Percentiles rank a stretch among this genome's conserved stretches.
These are phyloP conservation scores for Notothenia coriiceps DNA, from an alignment of 2,113 vertebrate species.

Conservation along the genomic window DNA sequence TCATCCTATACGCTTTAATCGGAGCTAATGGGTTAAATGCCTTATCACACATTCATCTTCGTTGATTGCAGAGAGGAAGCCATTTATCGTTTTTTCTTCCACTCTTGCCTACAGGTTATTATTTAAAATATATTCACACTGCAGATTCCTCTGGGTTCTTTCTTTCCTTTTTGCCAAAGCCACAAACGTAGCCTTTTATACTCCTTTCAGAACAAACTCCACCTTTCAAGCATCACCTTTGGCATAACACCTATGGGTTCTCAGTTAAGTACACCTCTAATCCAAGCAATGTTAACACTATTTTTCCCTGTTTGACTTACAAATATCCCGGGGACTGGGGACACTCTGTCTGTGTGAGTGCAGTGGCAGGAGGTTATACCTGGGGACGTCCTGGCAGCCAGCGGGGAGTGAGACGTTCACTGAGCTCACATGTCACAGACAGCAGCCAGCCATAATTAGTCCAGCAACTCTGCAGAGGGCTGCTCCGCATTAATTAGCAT, in stretches of 20 bases:
- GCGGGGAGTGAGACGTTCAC: conserved; percentile 37
- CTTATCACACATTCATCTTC: conserved; percentile 11
- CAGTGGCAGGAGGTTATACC: conserved; percentile 30
- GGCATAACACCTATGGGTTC: conserved; percentile 27
- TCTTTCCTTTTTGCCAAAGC: not conserved
- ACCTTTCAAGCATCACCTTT: conserved; percentile 21
- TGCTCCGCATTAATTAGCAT: conserved; percentile 81
- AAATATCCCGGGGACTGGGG: conserved; percentile 29
- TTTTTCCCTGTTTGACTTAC: conserved; percentile 35
- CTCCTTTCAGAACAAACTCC: not conserved
- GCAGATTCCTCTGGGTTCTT: not conserved
- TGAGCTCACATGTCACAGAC: conserved; percentile 72
- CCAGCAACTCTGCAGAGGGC: conserved; percentile 80
- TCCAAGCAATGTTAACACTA: conserved; percentile 40
- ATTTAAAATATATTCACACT: conserved; percentile 10
- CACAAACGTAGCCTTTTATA: not conserved
- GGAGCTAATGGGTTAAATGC: not conserved
- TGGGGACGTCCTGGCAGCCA: conserved; percentile 36
- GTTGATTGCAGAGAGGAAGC: conserved; percentile 2
- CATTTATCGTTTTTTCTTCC: conserved; percentile 1
- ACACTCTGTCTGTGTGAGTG: not conserved
- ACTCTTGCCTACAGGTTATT: not conserved
- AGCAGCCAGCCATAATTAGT: conserved; percentile 80
- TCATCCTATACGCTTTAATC: not conserved
- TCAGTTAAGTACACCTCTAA: conserved; percentile 6